Percentiles rank a stretch among this genome's conserved stretches.
These are phyloP conservation scores for Pogonocherus hispidulus DNA, from an alignment of 2,888 invertebrate genomes.

Conservation along the genomic window DNA sequence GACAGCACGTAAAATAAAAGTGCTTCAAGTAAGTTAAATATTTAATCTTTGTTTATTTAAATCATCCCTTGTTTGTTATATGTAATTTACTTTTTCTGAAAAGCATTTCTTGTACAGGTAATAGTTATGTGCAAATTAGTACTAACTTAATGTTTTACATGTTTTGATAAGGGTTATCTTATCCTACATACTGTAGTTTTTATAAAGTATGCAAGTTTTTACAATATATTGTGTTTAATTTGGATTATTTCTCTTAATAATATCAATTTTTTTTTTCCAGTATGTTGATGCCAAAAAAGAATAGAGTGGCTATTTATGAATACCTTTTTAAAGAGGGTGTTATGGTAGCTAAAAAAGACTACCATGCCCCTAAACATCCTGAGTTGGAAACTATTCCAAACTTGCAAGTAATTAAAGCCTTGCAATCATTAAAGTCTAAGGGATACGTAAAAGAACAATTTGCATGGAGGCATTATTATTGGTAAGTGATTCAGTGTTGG, in stretches of 20 bases:
- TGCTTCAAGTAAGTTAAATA: constrained; percentile 29
- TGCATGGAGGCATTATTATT: constrained; percentile 99
- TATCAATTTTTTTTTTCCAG: constrained; percentile 69
- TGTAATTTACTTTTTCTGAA: constrained; percentile 2
- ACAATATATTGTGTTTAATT: too few relatives aligned
- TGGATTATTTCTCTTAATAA: too few relatives aligned
- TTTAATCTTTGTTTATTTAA: constrained; percentile 29
- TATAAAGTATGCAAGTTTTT: too few relatives aligned
- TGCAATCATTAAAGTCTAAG: constrained; percentile 96
- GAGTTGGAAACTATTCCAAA: constrained; percentile 96
- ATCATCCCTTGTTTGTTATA: constrained; percentile 12
- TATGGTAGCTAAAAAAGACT: constrained; percentile 99
- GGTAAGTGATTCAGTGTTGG: constrained; percentile 72
- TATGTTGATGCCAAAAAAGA: constrained; percentile 99
- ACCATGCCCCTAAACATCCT: constrained; percentile 97
- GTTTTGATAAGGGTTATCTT: too few relatives aligned
- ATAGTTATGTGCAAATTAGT: not conserved
- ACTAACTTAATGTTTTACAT: too few relatives aligned
- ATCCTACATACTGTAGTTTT: not conserved
- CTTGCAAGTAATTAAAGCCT: constrained; percentile 97
- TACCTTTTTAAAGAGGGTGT: constrained; percentile 99
- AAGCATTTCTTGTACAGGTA: not conserved
- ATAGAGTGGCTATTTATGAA: constrained; percentile 96
- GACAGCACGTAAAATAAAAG: constrained; percentile 30
- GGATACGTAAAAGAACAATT: constrained; percentile 99